Evolutionary conservation across 2,888 invertebrate genomes (phyloP).

Genomic region (Caenorhabditis sp.): DNA sequence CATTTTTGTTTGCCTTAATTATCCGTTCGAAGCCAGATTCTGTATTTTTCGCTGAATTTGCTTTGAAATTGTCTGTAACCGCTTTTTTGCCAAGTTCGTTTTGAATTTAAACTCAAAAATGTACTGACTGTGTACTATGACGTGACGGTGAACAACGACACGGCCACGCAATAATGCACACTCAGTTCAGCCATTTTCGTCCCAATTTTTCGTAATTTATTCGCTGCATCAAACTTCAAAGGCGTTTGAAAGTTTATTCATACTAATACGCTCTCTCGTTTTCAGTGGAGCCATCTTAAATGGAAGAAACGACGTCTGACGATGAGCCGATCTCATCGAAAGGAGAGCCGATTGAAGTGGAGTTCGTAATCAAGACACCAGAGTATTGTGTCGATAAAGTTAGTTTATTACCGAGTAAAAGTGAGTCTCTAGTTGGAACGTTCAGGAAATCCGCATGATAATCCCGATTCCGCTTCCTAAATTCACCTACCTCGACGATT

Average conservation of each 20-base stretch:
- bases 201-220: background rate
- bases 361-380: constrained; percentile 18
- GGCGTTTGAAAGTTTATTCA: background rate
- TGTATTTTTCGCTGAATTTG: too few relatives aligned
- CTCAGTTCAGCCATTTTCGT: constrained; percentile 2
- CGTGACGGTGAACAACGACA: constrained; percentile 28
- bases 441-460: constrained; percentile 32
- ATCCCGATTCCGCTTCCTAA: constrained; percentile 57
- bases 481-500: constrained; percentile 54
- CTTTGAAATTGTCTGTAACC: too few relatives aligned
- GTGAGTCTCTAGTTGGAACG: background rate
- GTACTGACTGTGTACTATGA: constrained; percentile 4
- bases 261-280: too few relatives aligned
- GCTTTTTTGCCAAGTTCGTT: too few relatives aligned
- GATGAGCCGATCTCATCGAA: background rate
- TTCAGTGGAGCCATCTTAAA: too few relatives aligned
- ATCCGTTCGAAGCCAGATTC: too few relatives aligned
- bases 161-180: constrained; percentile 20
- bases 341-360: background rate
- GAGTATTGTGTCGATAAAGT: constrained; percentile 27
- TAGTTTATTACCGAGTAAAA: background rate
- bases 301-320: background rate
- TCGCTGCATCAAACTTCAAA: background rate
- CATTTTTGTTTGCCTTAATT: too few relatives aligned
- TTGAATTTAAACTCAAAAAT: too few relatives aligned